Conservation (phyloP, 2,113 vertebrate species). For the Haemorhous mexicanus region DNA sequence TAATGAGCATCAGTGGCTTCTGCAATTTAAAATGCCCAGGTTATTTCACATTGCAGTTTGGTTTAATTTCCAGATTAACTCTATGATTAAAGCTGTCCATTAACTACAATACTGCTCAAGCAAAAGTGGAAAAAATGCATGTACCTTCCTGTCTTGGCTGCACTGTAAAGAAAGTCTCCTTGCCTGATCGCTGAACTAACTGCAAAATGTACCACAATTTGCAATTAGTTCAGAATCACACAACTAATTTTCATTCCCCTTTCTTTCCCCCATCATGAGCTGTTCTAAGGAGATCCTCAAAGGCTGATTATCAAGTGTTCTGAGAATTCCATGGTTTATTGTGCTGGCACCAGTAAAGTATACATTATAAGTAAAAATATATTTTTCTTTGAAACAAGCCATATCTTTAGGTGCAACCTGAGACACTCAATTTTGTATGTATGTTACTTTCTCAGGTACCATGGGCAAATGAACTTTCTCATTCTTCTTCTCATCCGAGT, state of each 20-base stretch:
- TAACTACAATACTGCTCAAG: background rate
- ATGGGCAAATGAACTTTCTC: background rate
- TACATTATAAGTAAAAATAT: background rate
- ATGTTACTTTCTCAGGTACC: background rate
- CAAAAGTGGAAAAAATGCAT: background rate
- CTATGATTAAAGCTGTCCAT: slow-evolving; percentile 26
- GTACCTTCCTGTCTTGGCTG: background rate
- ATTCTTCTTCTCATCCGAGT: background rate
- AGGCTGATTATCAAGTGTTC: background rate
- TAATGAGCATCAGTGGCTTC: slow-evolving; percentile 4
- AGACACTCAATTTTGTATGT: background rate
- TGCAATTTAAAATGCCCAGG: background rate
- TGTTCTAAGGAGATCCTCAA: background rate
- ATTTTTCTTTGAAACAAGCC: background rate
- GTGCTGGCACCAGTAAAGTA: background rate
- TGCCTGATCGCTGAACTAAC: background rate
- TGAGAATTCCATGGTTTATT: background rate
- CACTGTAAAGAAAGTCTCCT: background rate
- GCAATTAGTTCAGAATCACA: background rate
- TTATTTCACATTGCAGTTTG: background rate
- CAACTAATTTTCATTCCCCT: background rate
- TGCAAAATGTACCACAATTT: background rate
- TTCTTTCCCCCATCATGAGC: background rate
- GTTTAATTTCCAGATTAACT: slow-evolving; percentile 34
- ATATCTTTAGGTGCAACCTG: background rate